phyloP scores from a whole-genome alignment of 2,113 vertebrate species.

The Microcebus lehilahytsara region DNA sequence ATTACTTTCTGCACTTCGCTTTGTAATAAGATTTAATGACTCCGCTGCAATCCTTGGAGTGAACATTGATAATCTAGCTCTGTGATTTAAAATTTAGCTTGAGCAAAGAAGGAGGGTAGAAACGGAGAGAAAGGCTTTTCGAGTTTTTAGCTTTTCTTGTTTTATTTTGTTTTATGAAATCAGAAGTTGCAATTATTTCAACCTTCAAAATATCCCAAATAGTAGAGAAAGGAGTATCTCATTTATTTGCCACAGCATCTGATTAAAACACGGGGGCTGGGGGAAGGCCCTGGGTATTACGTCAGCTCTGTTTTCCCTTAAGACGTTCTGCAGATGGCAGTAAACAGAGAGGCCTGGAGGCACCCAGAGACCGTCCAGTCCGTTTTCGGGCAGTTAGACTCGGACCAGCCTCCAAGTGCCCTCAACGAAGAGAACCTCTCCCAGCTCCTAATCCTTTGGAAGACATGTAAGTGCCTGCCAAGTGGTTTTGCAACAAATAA shows the following conservation, averaged over 20 bases:
- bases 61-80: slow-evolving; percentile 81
- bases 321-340: background rate
- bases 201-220: background rate
- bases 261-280: background rate
- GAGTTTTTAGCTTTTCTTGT: background rate
- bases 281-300: background rate
- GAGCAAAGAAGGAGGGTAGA: slow-evolving; percentile 53
- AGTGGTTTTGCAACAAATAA: fast-evolving
- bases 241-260: background rate
- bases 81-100: slow-evolving; percentile 80
- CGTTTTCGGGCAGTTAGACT: background rate
- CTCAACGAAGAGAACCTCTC: background rate
- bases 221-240: background rate
- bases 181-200: slow-evolving; percentile 64
- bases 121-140: slow-evolving; percentile 57
- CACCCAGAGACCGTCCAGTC: too few relatives aligned
- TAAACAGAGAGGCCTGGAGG: background rate
- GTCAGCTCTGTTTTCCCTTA: background rate
- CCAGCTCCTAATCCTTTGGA: fast-evolving
- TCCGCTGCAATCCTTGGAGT: slow-evolving; percentile 80
- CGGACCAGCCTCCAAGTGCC: background rate
- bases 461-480: background rate
- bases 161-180: slow-evolving; percentile 53
- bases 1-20: slow-evolving; percentile 84
- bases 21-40: slow-evolving; percentile 87